phyloP scores from a whole-genome alignment of 2,888 invertebrate genomes.

The Thera britannica region DNA sequence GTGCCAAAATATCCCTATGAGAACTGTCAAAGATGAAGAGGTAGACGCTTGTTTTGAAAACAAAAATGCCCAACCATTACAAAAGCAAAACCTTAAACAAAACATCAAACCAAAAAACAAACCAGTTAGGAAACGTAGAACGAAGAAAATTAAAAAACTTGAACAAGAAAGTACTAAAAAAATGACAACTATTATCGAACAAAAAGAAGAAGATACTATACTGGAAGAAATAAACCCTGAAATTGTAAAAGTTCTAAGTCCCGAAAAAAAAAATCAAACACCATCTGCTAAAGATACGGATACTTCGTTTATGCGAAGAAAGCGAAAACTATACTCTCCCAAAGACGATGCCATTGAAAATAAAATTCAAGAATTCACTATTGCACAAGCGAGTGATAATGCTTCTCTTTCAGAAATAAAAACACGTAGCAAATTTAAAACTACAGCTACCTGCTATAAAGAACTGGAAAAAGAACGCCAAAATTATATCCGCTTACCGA shows the following conservation, averaged over 20 bases:
- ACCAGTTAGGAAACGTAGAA: conserved; percentile 39
- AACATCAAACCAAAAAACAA: conserved; percentile 51
- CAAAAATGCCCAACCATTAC: conserved; percentile 25
- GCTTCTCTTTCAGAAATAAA: conserved; percentile 43
- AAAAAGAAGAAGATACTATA: conserved; percentile 40
- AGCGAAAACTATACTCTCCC: conserved; percentile 73
- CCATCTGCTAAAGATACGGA: conserved; percentile 6
- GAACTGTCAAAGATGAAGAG: conserved; percentile 1
- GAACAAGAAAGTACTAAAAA: conserved; percentile 42
- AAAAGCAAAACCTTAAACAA: conserved; percentile 32
- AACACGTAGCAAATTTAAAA: conserved; percentile 42
- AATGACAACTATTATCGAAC: conserved; percentile 59
- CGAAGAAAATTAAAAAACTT: conserved; percentile 40
- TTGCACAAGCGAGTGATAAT: conserved; percentile 41
- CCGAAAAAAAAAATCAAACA: conserved; percentile 14
- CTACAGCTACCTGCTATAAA: conserved; percentile 61
- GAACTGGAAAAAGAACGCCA: conserved; percentile 65
- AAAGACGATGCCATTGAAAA: conserved; percentile 55
- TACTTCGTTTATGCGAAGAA: conserved; percentile 46
- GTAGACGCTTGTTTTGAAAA: conserved; percentile 11
- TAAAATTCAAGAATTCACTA: conserved; percentile 26
- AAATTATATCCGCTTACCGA: conserved; percentile 48
- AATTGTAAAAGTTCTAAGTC: conserved; percentile 18
- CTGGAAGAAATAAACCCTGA: conserved; percentile 19
- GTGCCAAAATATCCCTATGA: conserved; percentile 38